These are phyloP conservation scores for Chironomus riparius DNA, from an alignment of 2,888 invertebrate genomes.

Conservation along the genomic window DNA sequence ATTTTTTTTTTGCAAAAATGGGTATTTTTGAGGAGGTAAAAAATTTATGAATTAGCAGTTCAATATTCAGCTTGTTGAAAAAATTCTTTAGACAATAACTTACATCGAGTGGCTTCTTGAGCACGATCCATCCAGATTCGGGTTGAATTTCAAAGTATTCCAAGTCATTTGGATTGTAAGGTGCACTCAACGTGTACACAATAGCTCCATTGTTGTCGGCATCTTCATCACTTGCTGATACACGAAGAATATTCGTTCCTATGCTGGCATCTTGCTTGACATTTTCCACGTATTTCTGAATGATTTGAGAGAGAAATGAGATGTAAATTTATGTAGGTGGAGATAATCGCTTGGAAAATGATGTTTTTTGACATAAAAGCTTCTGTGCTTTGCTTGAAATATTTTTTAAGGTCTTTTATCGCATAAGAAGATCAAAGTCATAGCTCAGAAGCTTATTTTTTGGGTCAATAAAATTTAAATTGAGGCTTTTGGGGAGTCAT, in stretches of 20 bases:
- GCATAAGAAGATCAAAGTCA: neutral
- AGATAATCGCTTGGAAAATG: too few relatives aligned
- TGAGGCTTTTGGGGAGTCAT: too few relatives aligned
- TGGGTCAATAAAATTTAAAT: too few relatives aligned
- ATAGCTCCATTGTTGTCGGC: constrained; percentile 95
- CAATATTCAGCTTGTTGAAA: too few relatives aligned
- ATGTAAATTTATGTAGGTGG: too few relatives aligned
- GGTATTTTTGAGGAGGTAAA: neutral
- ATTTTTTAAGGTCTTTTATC: constrained; percentile 36
- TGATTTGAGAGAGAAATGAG: too few relatives aligned
- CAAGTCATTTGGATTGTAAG: constrained; percentile 78
- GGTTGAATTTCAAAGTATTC: constrained; percentile 96
- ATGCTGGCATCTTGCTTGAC: constrained; percentile 95
- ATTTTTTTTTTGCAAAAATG: neutral
- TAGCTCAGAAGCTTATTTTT: too few relatives aligned
- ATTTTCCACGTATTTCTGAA: constrained; percentile 91
- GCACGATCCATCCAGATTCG: constrained; percentile 93
- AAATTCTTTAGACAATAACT: constrained; percentile 49
- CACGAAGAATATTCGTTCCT: constrained; percentile 86
- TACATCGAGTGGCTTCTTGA: constrained; percentile 93
- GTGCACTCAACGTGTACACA: constrained; percentile 81
- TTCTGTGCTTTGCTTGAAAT: too few relatives aligned
- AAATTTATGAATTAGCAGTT: neutral
- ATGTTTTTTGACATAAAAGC: constrained; percentile 30
- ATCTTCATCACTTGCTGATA: constrained; percentile 94